Conservation (phyloP, 2,888 invertebrate species). For the Drosophila borealis region DNA sequence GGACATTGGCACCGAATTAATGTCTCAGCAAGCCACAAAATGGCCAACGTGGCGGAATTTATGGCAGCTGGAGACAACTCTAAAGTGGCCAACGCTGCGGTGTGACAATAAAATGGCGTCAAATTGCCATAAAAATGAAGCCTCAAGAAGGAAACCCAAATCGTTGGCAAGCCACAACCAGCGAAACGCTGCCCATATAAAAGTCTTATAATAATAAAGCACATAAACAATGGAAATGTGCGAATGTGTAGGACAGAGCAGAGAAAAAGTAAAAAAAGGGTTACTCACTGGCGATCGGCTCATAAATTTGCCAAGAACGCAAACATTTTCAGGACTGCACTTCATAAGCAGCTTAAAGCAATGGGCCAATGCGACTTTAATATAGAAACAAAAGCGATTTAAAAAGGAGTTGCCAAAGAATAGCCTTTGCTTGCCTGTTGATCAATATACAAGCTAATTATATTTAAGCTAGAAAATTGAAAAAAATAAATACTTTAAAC, state of each 20-base stretch:
- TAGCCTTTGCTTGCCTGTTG: no score
- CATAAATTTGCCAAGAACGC: slow-evolving; percentile 51
- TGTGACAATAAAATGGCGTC: slow-evolving; percentile 80
- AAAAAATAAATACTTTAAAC: neutral
- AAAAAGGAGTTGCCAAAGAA: neutral
- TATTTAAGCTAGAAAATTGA: no score
- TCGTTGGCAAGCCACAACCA: slow-evolving; percentile 57
- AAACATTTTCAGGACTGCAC: slow-evolving; percentile 2
- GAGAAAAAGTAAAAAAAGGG: slow-evolving; percentile 36
- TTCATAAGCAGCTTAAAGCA: slow-evolving; percentile 42
- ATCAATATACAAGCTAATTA: neutral
- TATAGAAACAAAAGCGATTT: neutral
- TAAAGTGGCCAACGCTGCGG: slow-evolving; percentile 75
- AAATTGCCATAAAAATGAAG: slow-evolving; percentile 77
- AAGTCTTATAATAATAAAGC: slow-evolving; percentile 79
- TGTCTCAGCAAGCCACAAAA: slow-evolving; percentile 79
- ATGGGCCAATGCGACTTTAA: slow-evolving; percentile 27
- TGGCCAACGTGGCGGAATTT: slow-evolving; percentile 76
- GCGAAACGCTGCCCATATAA: slow-evolving; percentile 56
- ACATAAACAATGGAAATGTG: slow-evolving; percentile 52
- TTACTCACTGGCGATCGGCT: slow-evolving; percentile 28
- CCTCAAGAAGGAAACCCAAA: slow-evolving; percentile 44
- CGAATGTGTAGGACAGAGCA: neutral
- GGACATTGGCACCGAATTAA: slow-evolving; percentile 73
- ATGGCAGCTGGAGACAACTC: slow-evolving; percentile 76